Evolutionary conservation across 2,113 vertebrate species (phyloP).

Genomic region (Neogobius melanostomus): DNA sequence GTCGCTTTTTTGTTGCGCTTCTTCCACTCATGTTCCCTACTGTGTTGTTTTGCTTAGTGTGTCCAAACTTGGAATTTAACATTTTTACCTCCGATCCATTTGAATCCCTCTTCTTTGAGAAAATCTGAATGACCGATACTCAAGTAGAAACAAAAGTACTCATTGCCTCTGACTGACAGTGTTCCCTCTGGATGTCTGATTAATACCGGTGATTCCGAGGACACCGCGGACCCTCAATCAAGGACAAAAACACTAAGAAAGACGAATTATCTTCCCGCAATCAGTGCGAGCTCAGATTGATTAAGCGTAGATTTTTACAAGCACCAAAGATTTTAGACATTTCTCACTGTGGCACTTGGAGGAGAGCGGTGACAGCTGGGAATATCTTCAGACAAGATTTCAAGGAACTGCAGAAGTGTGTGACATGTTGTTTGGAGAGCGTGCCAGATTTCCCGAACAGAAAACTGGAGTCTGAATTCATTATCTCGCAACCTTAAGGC

Average conservation of each 20-base stretch:
- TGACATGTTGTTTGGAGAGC: constrained; percentile 7
- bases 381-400: constrained; percentile 26
- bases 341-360: constrained; percentile 22
- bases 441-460: background rate
- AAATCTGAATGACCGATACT: background rate
- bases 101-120: no score
- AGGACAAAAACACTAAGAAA: constrained; percentile 4
- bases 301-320: constrained; percentile 24
- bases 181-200: constrained; percentile 35
- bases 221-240: constrained; percentile 28
- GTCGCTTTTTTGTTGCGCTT: no score
- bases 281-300: constrained; percentile 38
- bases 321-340: constrained; percentile 8
- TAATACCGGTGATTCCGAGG: constrained; percentile 23
- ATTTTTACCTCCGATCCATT: no score
- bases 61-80: no score
- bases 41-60: no score
- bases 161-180: background rate
- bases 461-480: background rate
- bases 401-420: constrained; percentile 7
- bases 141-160: background rate
- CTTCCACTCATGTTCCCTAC: no score
- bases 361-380: constrained; percentile 17
- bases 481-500: constrained; percentile 12
- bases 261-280: constrained; percentile 18